Base-by-base conservation (phyloP, 2,888 invertebrate species). In the Allacma fusca region DNA sequence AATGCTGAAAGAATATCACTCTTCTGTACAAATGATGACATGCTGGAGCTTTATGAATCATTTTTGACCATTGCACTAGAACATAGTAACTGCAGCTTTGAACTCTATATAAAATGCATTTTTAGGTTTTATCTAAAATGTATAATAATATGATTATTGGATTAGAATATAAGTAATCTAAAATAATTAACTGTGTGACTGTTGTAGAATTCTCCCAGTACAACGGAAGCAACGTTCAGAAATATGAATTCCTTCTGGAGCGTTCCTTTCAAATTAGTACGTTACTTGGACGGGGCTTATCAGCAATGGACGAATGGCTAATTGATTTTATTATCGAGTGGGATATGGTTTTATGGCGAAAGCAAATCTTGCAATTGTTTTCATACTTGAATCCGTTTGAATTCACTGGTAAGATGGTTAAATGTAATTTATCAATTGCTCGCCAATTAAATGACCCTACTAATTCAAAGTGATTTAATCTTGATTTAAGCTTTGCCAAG, bases 251-350 rank as follows among this genome's bases (percentile, higher is more conserved):
- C 19, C 19, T 69, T 0, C 76, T 76, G 2, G 26, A 76, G 23
- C 43, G 34, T 29, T 68, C 57, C 21, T 7, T 29, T 23, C 59
- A 76, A 50, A 26, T 76, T 13, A n/a, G 44, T 5, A 5, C 34
- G 21, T 13, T 76, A 40, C 24, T 76, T 0, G 40, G 26, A 1
- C 19, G 59, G 5, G 59, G 76, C 12, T 12, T 69, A 16, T 1
- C 19, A 28, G 34, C 69, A 13, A 24, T 76, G 1, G 69, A 69
- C 9, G 44, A 50, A 7, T 76, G 76, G 76, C 23, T 76, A 12
- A 21, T 13, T 19, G 57, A 57, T 13, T 76, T 59, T 40, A 12
- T 76, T 29, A n/a, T 34, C 21, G 23, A 9, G n/a, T 76, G 76
- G 76, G 76, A 76, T 26, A 29, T 23, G 24, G 59, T 21, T 0